Evolutionary conservation across 1,140 invertebrate genomes (phyloP).

Genomic region (Grapholita molesta): DNA sequence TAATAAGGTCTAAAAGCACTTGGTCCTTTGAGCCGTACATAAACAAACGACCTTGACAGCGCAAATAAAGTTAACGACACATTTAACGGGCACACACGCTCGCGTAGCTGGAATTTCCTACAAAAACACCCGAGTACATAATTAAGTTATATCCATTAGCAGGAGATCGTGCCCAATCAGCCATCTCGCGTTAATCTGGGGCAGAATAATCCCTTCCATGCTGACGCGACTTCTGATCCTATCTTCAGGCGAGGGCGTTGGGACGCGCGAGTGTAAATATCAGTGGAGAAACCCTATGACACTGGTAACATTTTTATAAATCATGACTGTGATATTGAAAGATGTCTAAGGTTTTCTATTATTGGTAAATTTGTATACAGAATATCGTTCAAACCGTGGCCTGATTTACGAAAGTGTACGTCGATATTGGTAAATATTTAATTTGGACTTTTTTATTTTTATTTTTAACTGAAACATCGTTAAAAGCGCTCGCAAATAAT

Average conservation of each 20-base stretch:
- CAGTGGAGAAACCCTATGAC: no score
- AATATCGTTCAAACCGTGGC: no score
- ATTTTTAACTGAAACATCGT: no score
- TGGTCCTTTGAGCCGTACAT: not conserved
- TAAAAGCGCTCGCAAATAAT: no score
- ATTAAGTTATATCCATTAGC: constrained; percentile 16
- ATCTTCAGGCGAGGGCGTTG: not conserved
- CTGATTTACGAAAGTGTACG: no score
- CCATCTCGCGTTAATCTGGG: constrained; percentile 2
- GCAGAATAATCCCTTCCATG: not conserved
- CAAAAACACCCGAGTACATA: constrained; percentile 8
- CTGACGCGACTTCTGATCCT: not conserved
- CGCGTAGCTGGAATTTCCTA: not conserved
- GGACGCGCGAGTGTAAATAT: not conserved
- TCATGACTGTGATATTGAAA: no score
- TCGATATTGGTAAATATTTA: no score
- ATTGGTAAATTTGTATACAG: no score
- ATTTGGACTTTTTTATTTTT: no score
- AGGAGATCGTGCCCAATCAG: constrained; percentile 11
- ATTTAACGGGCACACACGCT: not conserved
- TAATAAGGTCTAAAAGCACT: not conserved
- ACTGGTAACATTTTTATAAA: no score
- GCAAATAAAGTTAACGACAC: not conserved
- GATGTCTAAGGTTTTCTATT: no score
- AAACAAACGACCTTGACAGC: not conserved